Conservation (phyloP, 2,797 vertebrate genomes). For the Lagocephalus sceleratus region DNA sequence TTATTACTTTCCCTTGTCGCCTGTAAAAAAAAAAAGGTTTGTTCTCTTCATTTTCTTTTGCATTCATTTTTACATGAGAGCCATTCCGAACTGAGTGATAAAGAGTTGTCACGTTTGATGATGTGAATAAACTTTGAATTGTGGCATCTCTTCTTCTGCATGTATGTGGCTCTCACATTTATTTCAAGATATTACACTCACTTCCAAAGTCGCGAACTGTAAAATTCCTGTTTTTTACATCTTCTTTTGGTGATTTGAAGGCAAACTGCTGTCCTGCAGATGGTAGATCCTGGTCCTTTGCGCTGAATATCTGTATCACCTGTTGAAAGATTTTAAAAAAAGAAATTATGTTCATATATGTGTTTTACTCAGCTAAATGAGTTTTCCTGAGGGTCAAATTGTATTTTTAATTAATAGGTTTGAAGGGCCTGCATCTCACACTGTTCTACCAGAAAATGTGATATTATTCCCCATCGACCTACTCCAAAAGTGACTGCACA, state of each 20-base stretch:
- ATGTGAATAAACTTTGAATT: no score
- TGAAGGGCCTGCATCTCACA: slow-evolving; percentile 5
- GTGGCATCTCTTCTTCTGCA: no score
- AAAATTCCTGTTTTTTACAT: slow-evolving; percentile 89
- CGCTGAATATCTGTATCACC: slow-evolving; percentile 91
- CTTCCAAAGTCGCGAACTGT: slow-evolving; percentile 95
- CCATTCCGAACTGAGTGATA: no score
- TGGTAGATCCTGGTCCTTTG: slow-evolving; percentile 88
- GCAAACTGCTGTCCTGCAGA: slow-evolving; percentile 89
- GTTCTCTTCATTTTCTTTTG: no score
- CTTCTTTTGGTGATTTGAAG: slow-evolving; percentile 86
- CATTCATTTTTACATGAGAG: no score
- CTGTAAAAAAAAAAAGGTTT: no score
- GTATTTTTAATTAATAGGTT: slow-evolving; percentile 2
- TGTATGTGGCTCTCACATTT: no score
- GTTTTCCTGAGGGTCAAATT: slow-evolving; percentile 1
- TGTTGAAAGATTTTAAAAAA: slow-evolving; percentile 62
- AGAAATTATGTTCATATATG: background rate
- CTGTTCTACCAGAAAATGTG: slow-evolving; percentile 10
- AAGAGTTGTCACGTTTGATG: no score
- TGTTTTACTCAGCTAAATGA: slow-evolving; percentile 1
- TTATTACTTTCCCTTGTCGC: no score
- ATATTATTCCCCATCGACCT: slow-evolving; percentile 16
- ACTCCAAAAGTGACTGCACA: slow-evolving; percentile 1
- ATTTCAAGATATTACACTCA: slow-evolving; percentile 66